Percentiles rank a stretch among this genome's conserved stretches.
Conservation (phyloP, 2,797 vertebrate species). For the Spinus pinus region DNA sequence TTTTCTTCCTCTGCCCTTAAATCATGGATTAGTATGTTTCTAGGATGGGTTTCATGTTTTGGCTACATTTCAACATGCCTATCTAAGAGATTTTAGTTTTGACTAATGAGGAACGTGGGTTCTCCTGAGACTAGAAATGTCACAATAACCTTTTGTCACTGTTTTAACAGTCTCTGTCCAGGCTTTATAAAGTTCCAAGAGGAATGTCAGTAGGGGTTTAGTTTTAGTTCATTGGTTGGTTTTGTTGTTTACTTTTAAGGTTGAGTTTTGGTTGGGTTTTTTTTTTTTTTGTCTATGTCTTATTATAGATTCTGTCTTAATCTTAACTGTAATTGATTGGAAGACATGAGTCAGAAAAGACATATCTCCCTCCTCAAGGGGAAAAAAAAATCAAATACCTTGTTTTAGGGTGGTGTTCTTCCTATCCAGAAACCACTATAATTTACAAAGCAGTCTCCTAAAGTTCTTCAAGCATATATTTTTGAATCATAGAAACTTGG, state of each 20-base stretch:
- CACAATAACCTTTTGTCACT: neutral
- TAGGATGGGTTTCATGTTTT: neutral
- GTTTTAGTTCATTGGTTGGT: neutral
- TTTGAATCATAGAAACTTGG: neutral
- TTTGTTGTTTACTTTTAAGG: neutral
- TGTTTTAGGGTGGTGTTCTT: neutral
- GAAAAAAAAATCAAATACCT: neutral
- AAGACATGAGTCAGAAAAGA: neutral
- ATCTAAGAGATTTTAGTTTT: neutral
- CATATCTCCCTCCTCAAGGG: neutral
- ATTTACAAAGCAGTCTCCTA: neutral
- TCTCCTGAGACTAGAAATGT: neutral
- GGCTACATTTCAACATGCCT: neutral
- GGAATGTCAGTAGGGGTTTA: neutral
- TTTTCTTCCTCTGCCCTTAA: neutral
- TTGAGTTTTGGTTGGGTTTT: neutral
- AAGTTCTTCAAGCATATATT: neutral
- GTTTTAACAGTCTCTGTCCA: neutral
- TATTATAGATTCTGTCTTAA: neutral
- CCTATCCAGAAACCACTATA: neutral
- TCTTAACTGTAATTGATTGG: neutral
- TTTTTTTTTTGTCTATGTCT: neutral
- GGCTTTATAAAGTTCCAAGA: neutral
- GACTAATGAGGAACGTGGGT: neutral
- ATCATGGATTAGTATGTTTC: neutral